Base-by-base conservation (phyloP, 1,140 invertebrate species). In the Metopolophium dirhodum region DNA sequence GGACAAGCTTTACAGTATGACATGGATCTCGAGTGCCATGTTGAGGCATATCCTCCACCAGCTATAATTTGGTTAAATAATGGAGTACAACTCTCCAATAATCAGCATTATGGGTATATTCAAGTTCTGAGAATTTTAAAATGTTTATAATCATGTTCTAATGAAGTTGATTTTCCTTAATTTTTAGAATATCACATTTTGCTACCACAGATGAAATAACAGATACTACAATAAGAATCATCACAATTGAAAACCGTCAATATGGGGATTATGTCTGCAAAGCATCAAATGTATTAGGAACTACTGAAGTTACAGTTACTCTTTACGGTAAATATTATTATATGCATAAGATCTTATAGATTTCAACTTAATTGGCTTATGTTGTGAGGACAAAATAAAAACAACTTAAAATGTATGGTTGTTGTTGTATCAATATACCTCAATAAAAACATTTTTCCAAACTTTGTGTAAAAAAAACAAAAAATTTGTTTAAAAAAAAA, bases 21-120 rank as follows among this genome's bases (percentile, higher is more conserved):
- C 94, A 98, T 98, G 97, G 98, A 99, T 95, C 95, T 99, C 93
- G 98, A 98, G 94, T 99, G 98, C 94, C 98, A 98, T 94, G 97
- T 99, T 7, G 98, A 98, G 95, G 98, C 98, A 0, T 99, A 98
- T 95, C 98, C 98, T 20, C 97, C 97, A 35, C 98, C 98, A 11
- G 97, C 97, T 1, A 98, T 99, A 93, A 96, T 96, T 7, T 99
- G 98, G 98, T 95, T 97, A 11, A 98, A 98, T 95, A 97, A 98
- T 94, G 97, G 97, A 88, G 95, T 97, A 41, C 96, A 97, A 93
- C 94, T 99, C 11, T 97, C 97, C 0, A 98, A 98, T 94, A 98
- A 98, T 95, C 98, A 98, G 94, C 98, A 99, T 96, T 98, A 98
- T 94, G 96, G 95, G 96, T 96, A 94, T 18, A 30, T 4, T 90